phyloP scores from a whole-genome alignment of 2,888 invertebrate genomes.

The Drosophila ezoana region DNA sequence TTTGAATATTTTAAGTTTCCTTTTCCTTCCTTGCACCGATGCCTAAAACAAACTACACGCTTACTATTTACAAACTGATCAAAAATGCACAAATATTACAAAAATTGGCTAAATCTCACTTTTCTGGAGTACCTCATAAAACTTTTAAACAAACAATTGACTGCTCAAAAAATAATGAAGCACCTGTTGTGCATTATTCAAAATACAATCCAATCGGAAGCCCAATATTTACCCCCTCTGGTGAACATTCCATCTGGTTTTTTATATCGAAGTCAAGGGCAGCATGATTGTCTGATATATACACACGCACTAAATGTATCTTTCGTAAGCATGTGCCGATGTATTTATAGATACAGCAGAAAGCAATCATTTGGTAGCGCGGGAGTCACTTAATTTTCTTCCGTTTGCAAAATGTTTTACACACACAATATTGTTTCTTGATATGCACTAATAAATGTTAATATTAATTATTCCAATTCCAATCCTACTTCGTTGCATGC shows the following conservation, averaged over 20 bases:
- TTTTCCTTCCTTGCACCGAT: neutral
- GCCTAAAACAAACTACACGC: slow-evolving; percentile 4
- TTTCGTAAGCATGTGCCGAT: slow-evolving; percentile 63
- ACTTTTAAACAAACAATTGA: slow-evolving; percentile 6
- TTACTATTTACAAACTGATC: slow-evolving; percentile 29
- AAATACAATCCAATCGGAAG: slow-evolving; percentile 9
- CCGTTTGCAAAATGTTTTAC: slow-evolving; percentile 12
- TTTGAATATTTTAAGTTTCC: neutral
- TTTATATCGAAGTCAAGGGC: slow-evolving; percentile 59
- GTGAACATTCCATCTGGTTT: slow-evolving; percentile 13
- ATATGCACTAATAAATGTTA: neutral
- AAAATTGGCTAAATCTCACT: slow-evolving; percentile 2
- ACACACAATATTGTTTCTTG: neutral
- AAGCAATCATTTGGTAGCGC: slow-evolving; percentile 7
- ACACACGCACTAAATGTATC: slow-evolving; percentile 32
- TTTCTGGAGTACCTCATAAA: slow-evolving; percentile 6
- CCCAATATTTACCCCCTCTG: slow-evolving; percentile 6
- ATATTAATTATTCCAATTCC: no score
- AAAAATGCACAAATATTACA: slow-evolving; percentile 27
- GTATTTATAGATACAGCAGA: slow-evolving; percentile 60
- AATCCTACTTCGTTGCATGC: slow-evolving; percentile 60
- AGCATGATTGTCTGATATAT: slow-evolving; percentile 34
- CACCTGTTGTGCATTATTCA: slow-evolving; percentile 45
- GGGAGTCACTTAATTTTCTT: slow-evolving; percentile 21
- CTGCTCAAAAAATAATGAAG: neutral